These are phyloP conservation scores for Lytechinus pictus DNA, from an alignment of 35 echinoderm and acorn worm genomes.

Conservation along the genomic window DNA sequence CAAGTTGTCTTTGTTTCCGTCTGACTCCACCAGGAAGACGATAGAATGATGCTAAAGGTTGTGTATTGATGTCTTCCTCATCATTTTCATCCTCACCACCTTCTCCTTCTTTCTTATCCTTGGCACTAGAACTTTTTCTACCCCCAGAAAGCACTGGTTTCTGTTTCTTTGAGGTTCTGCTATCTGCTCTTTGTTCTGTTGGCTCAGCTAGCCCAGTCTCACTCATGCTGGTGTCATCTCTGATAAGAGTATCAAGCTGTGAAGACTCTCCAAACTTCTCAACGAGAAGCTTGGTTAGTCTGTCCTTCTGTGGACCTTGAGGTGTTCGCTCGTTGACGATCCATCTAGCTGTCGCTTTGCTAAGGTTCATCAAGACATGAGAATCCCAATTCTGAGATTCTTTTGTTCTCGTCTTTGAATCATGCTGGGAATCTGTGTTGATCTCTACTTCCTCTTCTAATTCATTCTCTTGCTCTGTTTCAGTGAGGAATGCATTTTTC, in stretches of 20 bases:
- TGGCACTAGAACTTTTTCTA: not conserved
- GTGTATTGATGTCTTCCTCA: constrained; percentile 32
- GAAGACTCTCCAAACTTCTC: constrained; percentile 66
- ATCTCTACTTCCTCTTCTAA: constrained; percentile 42
- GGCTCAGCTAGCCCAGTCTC: constrained; percentile 47
- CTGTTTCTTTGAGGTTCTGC: constrained; percentile 25
- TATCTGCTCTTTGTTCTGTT: not conserved
- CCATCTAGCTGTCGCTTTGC: constrained; percentile 84
- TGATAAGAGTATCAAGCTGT: constrained; percentile 68
- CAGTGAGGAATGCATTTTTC: constrained; percentile 62
- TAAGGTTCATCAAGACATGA: constrained; percentile 70
- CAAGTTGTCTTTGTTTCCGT: constrained; percentile 52
- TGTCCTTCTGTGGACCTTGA: constrained; percentile 76
- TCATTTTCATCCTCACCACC: constrained; percentile 24
- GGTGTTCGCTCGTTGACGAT: constrained; percentile 69
- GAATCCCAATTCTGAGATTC: constrained; percentile 73
- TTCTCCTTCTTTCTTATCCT: constrained; percentile 26
- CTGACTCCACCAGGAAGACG: constrained; percentile 69
- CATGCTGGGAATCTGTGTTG: not conserved
- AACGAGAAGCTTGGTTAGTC: constrained; percentile 59
- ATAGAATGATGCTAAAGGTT: constrained; percentile 82
- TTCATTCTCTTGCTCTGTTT: constrained; percentile 37
- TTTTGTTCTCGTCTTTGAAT: not conserved
- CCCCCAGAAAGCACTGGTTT: not conserved
- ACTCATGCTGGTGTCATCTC: constrained; percentile 81